Conservation (phyloP, 2,888 invertebrate genomes). For the Alloscopus bannaensis region DNA sequence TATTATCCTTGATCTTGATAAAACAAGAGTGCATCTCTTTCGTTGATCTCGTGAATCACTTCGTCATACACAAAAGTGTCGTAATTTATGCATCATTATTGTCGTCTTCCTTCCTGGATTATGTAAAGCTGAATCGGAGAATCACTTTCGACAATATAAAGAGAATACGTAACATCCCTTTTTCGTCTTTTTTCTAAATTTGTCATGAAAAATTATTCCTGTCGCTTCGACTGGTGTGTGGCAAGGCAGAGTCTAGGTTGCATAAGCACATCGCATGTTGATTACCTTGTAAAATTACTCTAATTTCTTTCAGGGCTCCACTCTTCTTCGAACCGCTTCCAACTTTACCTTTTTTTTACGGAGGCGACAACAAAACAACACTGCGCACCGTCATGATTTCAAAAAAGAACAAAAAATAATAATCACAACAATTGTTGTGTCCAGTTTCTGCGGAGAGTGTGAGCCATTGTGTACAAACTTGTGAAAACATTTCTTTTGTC, state of each 20-base stretch:
- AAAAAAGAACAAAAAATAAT: no score
- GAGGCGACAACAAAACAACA: not conserved
- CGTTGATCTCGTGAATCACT: no score
- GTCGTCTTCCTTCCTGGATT: no score
- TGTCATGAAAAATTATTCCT: constrained; percentile 45
- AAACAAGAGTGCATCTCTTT: no score
- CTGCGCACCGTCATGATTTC: not conserved
- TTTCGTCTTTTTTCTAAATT: not conserved
- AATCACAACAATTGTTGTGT: constrained; percentile 15
- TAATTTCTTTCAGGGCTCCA: constrained; percentile 17
- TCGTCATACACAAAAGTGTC: no score
- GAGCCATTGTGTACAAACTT: not conserved
- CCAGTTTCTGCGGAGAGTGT: constrained; percentile 12
- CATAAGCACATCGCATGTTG: constrained; percentile 41
- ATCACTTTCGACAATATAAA: no score
- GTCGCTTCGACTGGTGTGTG: constrained; percentile 44
- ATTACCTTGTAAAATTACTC: constrained; percentile 51
- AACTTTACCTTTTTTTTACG: not conserved
- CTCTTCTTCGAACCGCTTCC: constrained; percentile 11
- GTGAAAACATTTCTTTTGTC: constrained; percentile 13
- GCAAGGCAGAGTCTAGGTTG: constrained; percentile 36
- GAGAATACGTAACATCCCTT: no score
- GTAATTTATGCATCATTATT: no score
- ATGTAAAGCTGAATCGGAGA: no score
- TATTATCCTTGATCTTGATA: no score